Base-by-base conservation (phyloP, 2,888 invertebrate species). In the Mellilla xanthometata region DNA sequence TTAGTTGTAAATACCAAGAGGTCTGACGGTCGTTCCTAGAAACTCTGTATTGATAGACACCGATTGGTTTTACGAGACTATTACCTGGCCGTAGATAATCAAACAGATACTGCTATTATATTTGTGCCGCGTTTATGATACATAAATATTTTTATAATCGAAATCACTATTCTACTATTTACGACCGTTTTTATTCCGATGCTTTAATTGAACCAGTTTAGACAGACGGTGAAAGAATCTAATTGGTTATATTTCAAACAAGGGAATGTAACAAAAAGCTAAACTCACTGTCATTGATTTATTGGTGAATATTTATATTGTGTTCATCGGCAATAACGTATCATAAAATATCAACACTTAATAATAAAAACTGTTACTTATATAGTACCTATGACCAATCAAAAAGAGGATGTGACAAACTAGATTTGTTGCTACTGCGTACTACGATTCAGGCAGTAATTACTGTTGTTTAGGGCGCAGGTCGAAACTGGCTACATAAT, bases 141-240 rank as follows among this genome's bases (percentile, higher is more conserved):
- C 54, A 60, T 60, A 63, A 65, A 65, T 62, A 63, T 62, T 68
- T 68, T 62, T 62, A 60, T 46, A 54, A 62, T 58, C 55, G 49
- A 55, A 56, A 65, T 62, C 56, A 60, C 49, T 62, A 52, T 62
- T 54, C 59, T 64, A 58, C 56, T 56, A 47, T 70, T 64, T 65
- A 64, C 58, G 51, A 55, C 42, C 58, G 54, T 56, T 61, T 61
- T 61, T 59, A 68, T 64, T 61, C 58, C 54, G 48, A 54, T 58
- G 42, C 54, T 54, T 64, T 58, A 52, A 58, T 65, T 61, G 61
- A 58, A 63, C 65, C 49, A 48, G 61, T 57, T 46, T 46, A 40
- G 34, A 31, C 39, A 40, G 27, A 15, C 55, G 39, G 58, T 62
- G 62, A 64, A 58, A 60, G 56, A 52, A 46, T 40, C 46, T 60